These are phyloP conservation scores for Aphis gossypii DNA, from an alignment of 1,140 invertebrate genomes.

Conservation along the genomic window DNA sequence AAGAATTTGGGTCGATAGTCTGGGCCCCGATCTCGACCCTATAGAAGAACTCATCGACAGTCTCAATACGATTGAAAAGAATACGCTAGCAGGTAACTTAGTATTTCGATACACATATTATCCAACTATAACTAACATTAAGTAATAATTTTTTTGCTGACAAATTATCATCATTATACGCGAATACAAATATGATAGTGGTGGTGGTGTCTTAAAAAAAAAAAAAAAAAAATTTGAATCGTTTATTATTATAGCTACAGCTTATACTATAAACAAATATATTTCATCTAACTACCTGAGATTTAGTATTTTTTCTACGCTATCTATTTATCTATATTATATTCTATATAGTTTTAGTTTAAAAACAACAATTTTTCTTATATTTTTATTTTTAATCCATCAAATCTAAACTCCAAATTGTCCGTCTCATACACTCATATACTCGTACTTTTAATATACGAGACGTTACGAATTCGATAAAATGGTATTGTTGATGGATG, in stretches of 20 bases:
- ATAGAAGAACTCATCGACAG: constrained; percentile 74
- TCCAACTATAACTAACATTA: no score
- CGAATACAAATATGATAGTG: neutral
- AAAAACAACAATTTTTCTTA: no score
- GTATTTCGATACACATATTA: neutral
- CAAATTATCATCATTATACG: neutral
- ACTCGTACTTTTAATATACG: no score
- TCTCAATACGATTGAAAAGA: constrained; percentile 71
- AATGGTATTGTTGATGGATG: no score
- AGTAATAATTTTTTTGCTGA: neutral
- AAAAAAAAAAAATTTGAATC: neutral
- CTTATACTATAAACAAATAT: neutral
- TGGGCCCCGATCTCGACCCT: constrained; percentile 70
- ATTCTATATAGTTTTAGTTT: neutral
- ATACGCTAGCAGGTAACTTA: constrained; percentile 69
- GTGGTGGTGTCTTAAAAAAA: neutral
- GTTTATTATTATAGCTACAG: neutral
- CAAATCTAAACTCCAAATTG: no score
- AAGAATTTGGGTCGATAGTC: constrained; percentile 75
- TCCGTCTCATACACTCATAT: no score
- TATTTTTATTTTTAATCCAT: no score
- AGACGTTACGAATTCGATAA: no score
- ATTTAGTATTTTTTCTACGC: neutral
- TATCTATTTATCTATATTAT: neutral
- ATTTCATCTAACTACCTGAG: neutral